Conservation (phyloP, 2,888 invertebrate species). For the Eretmocerus hayati region DNA sequence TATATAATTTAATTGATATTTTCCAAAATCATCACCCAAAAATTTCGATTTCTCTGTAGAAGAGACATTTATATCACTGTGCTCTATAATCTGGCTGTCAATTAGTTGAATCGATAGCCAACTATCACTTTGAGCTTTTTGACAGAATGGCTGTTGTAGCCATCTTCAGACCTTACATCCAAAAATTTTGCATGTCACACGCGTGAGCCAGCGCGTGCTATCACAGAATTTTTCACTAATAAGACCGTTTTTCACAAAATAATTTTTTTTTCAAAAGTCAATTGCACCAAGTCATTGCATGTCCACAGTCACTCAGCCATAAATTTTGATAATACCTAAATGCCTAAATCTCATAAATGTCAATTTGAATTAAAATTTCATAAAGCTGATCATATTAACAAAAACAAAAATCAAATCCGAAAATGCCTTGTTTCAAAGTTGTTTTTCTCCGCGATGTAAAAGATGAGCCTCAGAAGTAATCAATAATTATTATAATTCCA, state of each 20-base stretch:
- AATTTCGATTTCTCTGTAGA: neutral
- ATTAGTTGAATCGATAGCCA: neutral
- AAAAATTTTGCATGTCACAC: slow-evolving; percentile 13
- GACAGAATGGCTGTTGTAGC: neutral
- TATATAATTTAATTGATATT: too few relatives aligned
- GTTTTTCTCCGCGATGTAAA: too few relatives aligned
- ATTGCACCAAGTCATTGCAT: slow-evolving; percentile 18
- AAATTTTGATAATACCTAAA: too few relatives aligned
- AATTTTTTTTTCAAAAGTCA: slow-evolving; percentile 1
- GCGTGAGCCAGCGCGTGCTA: slow-evolving; percentile 24
- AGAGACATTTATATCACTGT: neutral
- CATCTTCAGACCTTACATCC: neutral
- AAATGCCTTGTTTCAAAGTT: too few relatives aligned
- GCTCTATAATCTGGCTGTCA: neutral
- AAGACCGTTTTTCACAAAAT: neutral
- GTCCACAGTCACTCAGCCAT: slow-evolving; percentile 13
- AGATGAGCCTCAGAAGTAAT: too few relatives aligned
- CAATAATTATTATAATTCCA: too few relatives aligned
- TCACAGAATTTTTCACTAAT: slow-evolving; percentile 28
- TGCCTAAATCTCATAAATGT: too few relatives aligned
- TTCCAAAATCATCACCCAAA: too few relatives aligned
- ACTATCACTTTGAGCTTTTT: neutral
- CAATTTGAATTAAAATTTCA: too few relatives aligned
- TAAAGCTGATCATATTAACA: too few relatives aligned
- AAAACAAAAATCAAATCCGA: too few relatives aligned